Evolutionary conservation across 2,113 vertebrate species (phyloP).

Genomic region (Hippoglossus stenolepis): DNA sequence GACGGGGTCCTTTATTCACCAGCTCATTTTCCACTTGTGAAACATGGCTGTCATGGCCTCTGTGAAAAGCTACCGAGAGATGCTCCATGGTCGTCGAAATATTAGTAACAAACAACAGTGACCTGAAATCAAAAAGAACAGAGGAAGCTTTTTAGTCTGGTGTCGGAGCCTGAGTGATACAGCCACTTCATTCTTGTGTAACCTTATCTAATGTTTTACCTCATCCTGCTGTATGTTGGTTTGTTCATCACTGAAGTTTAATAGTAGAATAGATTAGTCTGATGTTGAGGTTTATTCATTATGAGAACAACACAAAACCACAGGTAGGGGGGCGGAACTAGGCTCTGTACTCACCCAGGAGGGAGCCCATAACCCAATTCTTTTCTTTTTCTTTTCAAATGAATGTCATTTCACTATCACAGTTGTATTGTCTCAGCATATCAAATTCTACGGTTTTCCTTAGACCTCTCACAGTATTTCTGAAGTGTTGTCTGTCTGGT

Average conservation of each 20-base stretch:
- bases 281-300: too few species aligned
- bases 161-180: constrained; percentile 5
- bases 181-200: not conserved
- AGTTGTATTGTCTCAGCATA: too few species aligned
- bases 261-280: too few species aligned
- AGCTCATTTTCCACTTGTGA: constrained; percentile 26
- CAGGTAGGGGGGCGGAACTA: too few species aligned
- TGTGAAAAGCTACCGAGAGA: constrained; percentile 14
- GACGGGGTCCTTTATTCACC: constrained; percentile 64
- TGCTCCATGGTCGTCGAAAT: constrained; percentile 68
- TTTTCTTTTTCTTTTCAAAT: too few species aligned
- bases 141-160: not conserved
- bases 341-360: too few species aligned
- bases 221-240: not conserved
- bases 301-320: too few species aligned
- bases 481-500: too few species aligned
- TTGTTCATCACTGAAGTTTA: not conserved
- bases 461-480: too few species aligned
- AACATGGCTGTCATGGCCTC: constrained; percentile 9
- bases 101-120: not conserved
- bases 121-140: constrained; percentile 33
- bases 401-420: too few species aligned
- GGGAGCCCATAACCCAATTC: too few species aligned
- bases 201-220: not conserved
- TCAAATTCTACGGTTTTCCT: too few species aligned